Evolutionary conservation across 2,797 vertebrate genomes (phyloP), one percentile per base, ranked within the genome.

Genomic region (Mycteria americana): DNA sequence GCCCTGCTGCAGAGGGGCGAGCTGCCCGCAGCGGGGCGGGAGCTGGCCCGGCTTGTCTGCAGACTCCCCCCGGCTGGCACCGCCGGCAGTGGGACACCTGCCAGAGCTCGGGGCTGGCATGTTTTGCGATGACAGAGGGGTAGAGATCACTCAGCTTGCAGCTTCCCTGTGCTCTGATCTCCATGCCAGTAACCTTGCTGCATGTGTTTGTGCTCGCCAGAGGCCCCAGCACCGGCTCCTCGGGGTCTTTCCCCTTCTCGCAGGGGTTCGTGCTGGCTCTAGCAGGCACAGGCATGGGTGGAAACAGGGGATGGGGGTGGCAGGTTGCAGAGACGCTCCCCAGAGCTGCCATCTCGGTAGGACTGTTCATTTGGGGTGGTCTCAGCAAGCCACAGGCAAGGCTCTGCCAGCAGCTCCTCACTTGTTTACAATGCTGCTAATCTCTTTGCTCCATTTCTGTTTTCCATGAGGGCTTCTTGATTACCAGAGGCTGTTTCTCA

Each of bases 121-220:
- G 45, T 50, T 59, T 27, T 23, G 17, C 2, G 9, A 10, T 37
- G 35, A 7, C 1, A 4, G 27, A 7, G 8, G 51, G 45, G 45
- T 6, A 75, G 43, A 65, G 72, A 15, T 53, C 25, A 2, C 70
- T 73, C 22, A 10, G 50, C 43, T 51, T 7, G 5, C 48, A 77
- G 69, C 65, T 75, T 77, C 45, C 39, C 45, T 2, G 0, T 0
- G 0, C 39, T 81, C 77, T 56, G 24, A 17, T 62, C 60, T 53
- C 50, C 11, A 2, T 1, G 1, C 7, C 70, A 8, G 65, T 30
- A 48, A 13, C 53, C 54, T 79, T 6, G 0, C 25, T 57, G 23
- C 7, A 1, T 6, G 13, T 8, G 18, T 28, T 24, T 48, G 33
- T 64, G 33, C 31, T 37, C 23, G 33, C 64, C 57, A 43, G 31